phyloP scores from a whole-genome alignment of 1,140 invertebrate genomes.

The Nasonia giraulti region DNA sequence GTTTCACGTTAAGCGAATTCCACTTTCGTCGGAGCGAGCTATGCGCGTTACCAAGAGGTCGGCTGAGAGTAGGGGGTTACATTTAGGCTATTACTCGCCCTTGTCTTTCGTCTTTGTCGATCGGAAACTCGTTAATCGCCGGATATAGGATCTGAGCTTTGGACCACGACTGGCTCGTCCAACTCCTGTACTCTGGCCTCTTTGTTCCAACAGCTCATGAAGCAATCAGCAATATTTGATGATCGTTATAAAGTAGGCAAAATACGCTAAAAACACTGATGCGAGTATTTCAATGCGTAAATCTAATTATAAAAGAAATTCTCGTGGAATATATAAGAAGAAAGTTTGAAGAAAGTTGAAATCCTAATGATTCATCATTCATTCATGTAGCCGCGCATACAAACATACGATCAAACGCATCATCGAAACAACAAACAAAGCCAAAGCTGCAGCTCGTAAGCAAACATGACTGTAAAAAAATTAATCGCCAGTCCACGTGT shows the following conservation, averaged over 20 bases:
- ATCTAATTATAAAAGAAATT: too few species aligned
- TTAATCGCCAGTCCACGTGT: not conserved
- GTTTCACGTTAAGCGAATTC: conserved; percentile 47
- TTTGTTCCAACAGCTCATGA: not conserved
- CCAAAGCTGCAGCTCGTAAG: not conserved
- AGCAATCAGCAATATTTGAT: too few species aligned
- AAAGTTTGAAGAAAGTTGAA: too few species aligned
- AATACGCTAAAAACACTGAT: too few species aligned
- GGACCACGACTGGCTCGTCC: not conserved
- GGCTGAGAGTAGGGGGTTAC: conserved; percentile 38
- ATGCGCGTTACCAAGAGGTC: conserved; percentile 38
- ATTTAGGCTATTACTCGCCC: conserved; percentile 49
- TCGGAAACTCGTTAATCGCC: conserved; percentile 25
- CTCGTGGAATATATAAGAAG: too few species aligned
- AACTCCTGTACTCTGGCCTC: too few species aligned
- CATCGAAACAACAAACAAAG: too few species aligned
- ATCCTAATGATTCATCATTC: not conserved
- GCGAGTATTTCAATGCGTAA: too few species aligned
- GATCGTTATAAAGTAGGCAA: too few species aligned
- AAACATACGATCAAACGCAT: not conserved
- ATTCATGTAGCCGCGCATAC: not conserved
- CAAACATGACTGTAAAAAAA: not conserved
- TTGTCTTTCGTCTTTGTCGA: conserved; percentile 25
- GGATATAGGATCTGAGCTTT: not conserved
- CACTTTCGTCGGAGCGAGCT: conserved; percentile 5